Base-by-base conservation (phyloP, 2,797 vertebrate genomes). In the Danio albolineatus region DNA sequence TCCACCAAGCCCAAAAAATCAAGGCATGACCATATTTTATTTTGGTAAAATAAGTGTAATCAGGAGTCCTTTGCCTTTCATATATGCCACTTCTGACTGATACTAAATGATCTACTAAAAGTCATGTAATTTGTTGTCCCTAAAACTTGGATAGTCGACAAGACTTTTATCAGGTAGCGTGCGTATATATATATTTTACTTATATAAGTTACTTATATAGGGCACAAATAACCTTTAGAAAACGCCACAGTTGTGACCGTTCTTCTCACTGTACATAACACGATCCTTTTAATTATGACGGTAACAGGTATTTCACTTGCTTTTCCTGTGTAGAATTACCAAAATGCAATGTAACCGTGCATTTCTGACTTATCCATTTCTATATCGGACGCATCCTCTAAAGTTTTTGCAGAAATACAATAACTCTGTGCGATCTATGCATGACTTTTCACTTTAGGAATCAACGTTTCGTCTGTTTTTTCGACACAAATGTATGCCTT, bases 381-480 rank as follows among this genome's bases (percentile, higher is more conserved):
- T 51, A 62, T 80, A 59, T 74, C 38, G 39, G 49, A 57, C 19
- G 2, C 79, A 56, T 73, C 79, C 75, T 76, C 49, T 81, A 66
- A 70, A 62, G 67, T 76, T 74, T 67, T 76, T 69, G 38, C 86
- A 80, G 79, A 85, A 83, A 80, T 78, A 81, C 83, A 89, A 83
- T 85, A 85, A 82, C 82, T 81, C 86, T 83, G 43, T 91, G 90
- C 87, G 87, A 91, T 90, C 93, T 94, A 94, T 93, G 93, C 93
- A 94, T 89, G 89, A 87, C 74, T 82, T 85, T 85, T 87, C 86
- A 88, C 56, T 80, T 81, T 73, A 61, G 64, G 75, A 83, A 73
- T 61, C 76, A 61, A 84, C 84, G 9, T 81, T 80, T 73, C 60
- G 72, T 54, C 66, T 71, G 54, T 82, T 76, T 83, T 61, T n/a